phyloP scores from a whole-genome alignment of 2,113 vertebrate genomes.

The Nymphicus hollandicus region DNA sequence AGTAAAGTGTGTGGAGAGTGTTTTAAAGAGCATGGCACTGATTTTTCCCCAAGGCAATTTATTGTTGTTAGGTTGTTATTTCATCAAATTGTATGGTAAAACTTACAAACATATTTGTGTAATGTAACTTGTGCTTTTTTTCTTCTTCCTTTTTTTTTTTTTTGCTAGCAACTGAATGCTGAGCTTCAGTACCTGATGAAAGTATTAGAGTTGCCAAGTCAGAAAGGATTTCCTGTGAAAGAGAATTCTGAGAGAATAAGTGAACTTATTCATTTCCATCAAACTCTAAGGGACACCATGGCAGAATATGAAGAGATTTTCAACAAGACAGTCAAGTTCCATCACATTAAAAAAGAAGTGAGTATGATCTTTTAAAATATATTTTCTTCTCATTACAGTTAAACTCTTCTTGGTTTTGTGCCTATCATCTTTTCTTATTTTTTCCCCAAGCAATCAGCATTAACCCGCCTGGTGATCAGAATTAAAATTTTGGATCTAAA shows the following conservation, averaged over 20 bases:
- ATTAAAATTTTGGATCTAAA: not conserved
- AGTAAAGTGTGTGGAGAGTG: not conserved
- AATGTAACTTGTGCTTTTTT: not conserved
- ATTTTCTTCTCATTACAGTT: not conserved
- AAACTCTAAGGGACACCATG: conserved; percentile 76
- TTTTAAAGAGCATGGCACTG: not conserved
- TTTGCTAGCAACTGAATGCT: conserved; percentile 79
- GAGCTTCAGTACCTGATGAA: conserved; percentile 80
- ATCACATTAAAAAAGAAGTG: conserved; percentile 80
- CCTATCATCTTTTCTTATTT: not conserved
- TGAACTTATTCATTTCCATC: conserved; percentile 79
- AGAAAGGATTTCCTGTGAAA: conserved; percentile 69
- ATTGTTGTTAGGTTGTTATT: not conserved
- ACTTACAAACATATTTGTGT: not conserved
- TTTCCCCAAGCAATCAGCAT: not conserved
- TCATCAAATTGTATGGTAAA: not conserved
- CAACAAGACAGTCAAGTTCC: conserved; percentile 78
- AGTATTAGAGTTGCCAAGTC: conserved; percentile 73
- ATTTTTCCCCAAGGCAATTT: not conserved
- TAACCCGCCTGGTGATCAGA: not conserved
- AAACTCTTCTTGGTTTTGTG: not conserved
- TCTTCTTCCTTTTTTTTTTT: not conserved
- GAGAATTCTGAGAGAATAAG: conserved; percentile 77
- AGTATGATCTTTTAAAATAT: not conserved
- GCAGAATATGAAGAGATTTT: conserved; percentile 78